These are phyloP conservation scores for Dipus sagitta DNA, from an alignment of 2,797 vertebrate species.

Conservation along the genomic window DNA sequence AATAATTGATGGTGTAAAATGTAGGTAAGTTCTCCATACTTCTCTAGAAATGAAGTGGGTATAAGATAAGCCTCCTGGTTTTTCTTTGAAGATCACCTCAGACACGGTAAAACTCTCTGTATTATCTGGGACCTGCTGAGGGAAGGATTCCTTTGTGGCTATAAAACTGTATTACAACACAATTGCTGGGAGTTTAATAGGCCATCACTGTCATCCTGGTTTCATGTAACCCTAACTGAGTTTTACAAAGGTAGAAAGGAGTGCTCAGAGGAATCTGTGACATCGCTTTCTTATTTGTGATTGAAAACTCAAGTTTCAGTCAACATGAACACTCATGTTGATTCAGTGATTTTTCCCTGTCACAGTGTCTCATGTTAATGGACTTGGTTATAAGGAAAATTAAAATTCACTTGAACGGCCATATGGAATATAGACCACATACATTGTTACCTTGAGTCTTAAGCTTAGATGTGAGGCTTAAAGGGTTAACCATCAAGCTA, in stretches of 20 bases:
- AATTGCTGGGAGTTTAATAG: background rate
- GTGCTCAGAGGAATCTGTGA: background rate
- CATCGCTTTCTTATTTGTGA: background rate
- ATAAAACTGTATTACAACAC: background rate
- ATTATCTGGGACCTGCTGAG: background rate
- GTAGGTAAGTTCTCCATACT: background rate
- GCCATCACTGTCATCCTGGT: background rate
- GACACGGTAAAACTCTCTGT: background rate
- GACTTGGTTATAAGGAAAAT: constrained; percentile 24
- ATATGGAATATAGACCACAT: background rate
- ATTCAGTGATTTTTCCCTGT: background rate
- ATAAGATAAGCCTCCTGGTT: background rate
- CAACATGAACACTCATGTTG: background rate
- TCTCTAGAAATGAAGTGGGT: background rate
- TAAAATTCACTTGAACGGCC: constrained; percentile 27
- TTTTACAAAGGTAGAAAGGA: background rate
- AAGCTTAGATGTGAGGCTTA: constrained; percentile 4
- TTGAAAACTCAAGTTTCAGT: constrained; percentile 14
- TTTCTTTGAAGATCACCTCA: background rate
- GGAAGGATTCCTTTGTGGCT: background rate
- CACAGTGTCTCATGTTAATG: background rate
- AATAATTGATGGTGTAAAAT: constrained; percentile 20
- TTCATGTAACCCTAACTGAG: background rate
- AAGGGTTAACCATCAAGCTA: background rate
- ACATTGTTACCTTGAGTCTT: constrained; percentile 22